phyloP scores from a whole-genome alignment of 1,140 invertebrate genomes.

The Apis mellifera region Amel_HAv3.1 CM009942.2:9483501-9484000 shows the following conservation, averaged over 20 bases:
- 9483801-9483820: conserved; percentile 39
- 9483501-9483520: no score
- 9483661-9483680: no score
- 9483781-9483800: conserved; percentile 40
- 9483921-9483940: conserved; percentile 8
- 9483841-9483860: conserved; percentile 31
- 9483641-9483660: no score
- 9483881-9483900: background rate
- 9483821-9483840: conserved; percentile 41
- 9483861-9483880: conserved; percentile 30
- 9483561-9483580: background rate
- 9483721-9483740: conserved; percentile 21
- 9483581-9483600: no score
- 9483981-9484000: background rate
- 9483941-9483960: background rate
- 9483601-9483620: no score
- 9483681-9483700: no score
- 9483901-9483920: conserved; percentile 19
- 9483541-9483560: background rate
- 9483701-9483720: conserved; percentile 40
- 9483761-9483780: background rate
- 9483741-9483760: background rate
- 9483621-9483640: no score
- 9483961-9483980: background rate
- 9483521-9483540: no score